Conservation (phyloP, 2,113 vertebrate genomes). For the Lanius collurio region DNA sequence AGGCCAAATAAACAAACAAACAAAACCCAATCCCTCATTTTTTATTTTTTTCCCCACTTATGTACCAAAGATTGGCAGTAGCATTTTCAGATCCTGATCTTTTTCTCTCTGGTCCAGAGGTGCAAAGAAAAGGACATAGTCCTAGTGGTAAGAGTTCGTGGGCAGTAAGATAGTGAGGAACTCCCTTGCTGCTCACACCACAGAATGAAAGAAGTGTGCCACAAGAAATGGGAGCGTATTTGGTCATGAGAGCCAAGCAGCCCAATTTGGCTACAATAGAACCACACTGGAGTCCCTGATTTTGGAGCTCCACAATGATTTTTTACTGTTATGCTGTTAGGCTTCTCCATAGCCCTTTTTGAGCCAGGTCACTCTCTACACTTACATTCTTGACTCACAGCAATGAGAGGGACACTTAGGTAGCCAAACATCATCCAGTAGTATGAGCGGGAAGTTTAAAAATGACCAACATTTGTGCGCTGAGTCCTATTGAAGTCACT, state of each 20-base stretch:
- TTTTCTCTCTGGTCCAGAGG: not conserved
- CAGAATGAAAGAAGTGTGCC: not conserved
- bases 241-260: fast-evolving
- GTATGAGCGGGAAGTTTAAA: not conserved
- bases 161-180: not conserved
- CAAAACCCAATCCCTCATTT: fast-evolving
- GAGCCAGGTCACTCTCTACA: not conserved
- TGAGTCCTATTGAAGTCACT: not conserved
- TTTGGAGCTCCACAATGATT: not conserved
- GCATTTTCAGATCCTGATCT: not conserved
- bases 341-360: not conserved
- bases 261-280: not conserved
- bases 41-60: too few species aligned
- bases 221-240: not conserved
- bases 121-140: not conserved
- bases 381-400: not conserved
- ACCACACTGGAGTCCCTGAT: not conserved
- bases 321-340: not conserved
- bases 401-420: not conserved
- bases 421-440: not conserved
- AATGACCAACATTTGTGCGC: not conserved
- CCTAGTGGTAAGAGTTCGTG: not conserved
- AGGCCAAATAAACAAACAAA: not conserved
- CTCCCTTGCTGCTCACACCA: not conserved
- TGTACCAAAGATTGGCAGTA: not conserved